A percentile compares a stretch with the other conserved stretches of the same genome.
Evolutionary conservation across 2,888 invertebrate genomes (phyloP).

Genomic region (Liopterus haemorrhoidalis): DNA sequence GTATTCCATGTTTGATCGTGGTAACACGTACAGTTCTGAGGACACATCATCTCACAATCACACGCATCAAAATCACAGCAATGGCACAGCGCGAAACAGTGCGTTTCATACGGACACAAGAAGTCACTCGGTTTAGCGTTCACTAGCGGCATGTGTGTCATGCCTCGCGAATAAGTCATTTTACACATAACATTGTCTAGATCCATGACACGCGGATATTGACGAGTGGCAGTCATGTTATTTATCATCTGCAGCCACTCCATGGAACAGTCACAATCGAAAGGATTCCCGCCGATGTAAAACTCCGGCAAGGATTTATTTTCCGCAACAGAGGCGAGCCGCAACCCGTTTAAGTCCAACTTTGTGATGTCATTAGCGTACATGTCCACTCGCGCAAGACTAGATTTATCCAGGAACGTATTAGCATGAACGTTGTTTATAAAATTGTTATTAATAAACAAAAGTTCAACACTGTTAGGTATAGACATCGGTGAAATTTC

Average conservation of each 20-base stretch:
- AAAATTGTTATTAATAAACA: constrained; percentile 86
- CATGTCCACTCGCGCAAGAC: constrained; percentile 80
- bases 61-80: constrained; percentile 96
- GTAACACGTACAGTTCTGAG: constrained; percentile 88
- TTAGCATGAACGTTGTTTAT: constrained; percentile 75
- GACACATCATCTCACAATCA: constrained; percentile 96
- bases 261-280: constrained; percentile 92
- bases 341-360: constrained; percentile 73
- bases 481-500: constrained; percentile 79
- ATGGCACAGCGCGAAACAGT: constrained; percentile 91
- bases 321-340: constrained; percentile 66
- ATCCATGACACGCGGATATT: constrained; percentile 85
- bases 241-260: constrained; percentile 90
- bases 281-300: constrained; percentile 87
- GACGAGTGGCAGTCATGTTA: constrained; percentile 73
- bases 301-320: constrained; percentile 78
- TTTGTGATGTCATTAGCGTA: constrained; percentile 81
- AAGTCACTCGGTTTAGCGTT: constrained; percentile 77
- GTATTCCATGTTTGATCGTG: constrained; percentile 91
- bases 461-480: constrained; percentile 79
- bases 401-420: constrained; percentile 79
- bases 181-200: constrained; percentile 82
- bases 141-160: constrained; percentile 70
- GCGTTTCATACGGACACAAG: constrained; percentile 85
- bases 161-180: constrained; percentile 72